These are phyloP conservation scores for Cichladusa arquata DNA, from an alignment of 2,113 vertebrate genomes.

Conservation along the genomic window DNA sequence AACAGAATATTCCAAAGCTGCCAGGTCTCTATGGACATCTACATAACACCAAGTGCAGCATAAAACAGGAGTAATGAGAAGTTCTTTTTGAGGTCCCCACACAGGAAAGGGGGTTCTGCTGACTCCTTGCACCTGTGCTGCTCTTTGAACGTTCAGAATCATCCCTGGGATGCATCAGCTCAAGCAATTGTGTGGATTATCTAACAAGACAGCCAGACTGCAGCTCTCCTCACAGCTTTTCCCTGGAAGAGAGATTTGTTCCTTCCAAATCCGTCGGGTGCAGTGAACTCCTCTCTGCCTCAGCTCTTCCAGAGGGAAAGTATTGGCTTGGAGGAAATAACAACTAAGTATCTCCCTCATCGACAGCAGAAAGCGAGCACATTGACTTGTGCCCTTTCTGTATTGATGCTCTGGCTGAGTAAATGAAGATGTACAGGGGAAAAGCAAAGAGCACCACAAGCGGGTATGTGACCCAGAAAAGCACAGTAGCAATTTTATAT, in stretches of 20 bases:
- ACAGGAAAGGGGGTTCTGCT: neutral
- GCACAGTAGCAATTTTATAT: neutral
- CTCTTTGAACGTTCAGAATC: neutral
- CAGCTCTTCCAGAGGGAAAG: neutral
- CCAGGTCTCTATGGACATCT: neutral
- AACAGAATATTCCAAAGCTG: neutral
- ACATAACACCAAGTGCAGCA: slow-evolving; percentile 13
- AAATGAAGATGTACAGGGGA: slow-evolving; percentile 26
- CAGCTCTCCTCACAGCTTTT: neutral
- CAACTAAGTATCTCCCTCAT: slow-evolving; percentile 8
- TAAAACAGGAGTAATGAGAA: neutral
- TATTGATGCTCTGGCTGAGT: slow-evolving; percentile 21
- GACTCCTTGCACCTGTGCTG: neutral
- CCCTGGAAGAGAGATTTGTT: neutral
- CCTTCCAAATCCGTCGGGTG: neutral
- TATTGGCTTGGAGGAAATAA: neutral
- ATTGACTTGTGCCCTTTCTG: slow-evolving; percentile 54
- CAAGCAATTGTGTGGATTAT: neutral
- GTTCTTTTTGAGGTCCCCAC: slow-evolving; percentile 26
- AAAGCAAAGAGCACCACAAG: slow-evolving; percentile 46
- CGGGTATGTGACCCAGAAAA: neutral
- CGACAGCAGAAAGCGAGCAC: slow-evolving; percentile 6
- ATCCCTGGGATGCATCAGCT: neutral
- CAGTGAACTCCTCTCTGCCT: neutral
- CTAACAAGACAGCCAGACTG: neutral